Base-by-base conservation (phyloP, 2,113 vertebrate genomes). In the Microcebus lehilahytsara region DNA sequence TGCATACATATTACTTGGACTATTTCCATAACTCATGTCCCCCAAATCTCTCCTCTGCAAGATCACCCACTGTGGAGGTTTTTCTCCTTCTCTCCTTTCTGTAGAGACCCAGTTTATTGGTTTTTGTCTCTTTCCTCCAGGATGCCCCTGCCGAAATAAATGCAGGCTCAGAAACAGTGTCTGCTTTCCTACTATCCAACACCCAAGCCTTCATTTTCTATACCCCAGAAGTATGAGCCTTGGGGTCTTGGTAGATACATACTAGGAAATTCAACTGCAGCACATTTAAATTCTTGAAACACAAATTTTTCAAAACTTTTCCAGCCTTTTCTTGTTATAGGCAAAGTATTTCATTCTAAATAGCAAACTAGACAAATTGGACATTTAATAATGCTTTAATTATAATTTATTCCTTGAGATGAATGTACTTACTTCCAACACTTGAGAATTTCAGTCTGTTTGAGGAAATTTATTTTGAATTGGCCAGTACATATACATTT, bases 391-490 rank as follows among this genome's bases (percentile, higher is more conserved):
- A 67, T 93, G 46, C 25, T 93, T 96, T 92, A 89, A 96, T 96
- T 95, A 85, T 91, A 95, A 96, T 91, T 86, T 95, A 87, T 92
- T 58, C 96, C 81, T 93, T 79, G 67, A 97, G 79, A 87, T 89
- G 46, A 96, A 97, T 90, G 23, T 71, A 85, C 80, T 97, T 88
- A 96, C 79, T 91, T 75, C 60, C 92, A 78, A 93, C 85, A 92
- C 75, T 96, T 80, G n/a, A 86, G 40, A 96, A 93, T 96, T 89
- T 93, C 34, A 69, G 42, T 93, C 74, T 86, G n/a, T 89, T 95
- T 94, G 23, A 86, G 80, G 42, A 93, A 96, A 95, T 96, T 91
- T 97, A 94, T 91, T 97, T 96, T 97, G 53, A 97, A 93, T 74
- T 93, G 83, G 58, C 27, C 86, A 91, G 37, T 71, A 90, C 75